Conservation (phyloP, 2,113 vertebrate genomes). For the Stercorarius parasiticus region DNA sequence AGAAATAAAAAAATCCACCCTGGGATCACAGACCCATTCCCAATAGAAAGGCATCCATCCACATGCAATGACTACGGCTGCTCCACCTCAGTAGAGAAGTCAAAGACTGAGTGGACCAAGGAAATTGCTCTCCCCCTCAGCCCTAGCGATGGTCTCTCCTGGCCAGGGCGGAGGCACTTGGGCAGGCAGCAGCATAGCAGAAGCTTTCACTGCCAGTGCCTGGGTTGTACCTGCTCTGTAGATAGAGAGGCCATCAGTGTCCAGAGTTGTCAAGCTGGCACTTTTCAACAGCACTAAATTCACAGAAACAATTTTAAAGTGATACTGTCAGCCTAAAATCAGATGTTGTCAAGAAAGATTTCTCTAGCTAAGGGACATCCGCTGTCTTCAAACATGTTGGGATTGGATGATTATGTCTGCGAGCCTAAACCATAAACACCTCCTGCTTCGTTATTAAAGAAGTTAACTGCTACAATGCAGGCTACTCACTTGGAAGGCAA, state of each 20-base stretch:
- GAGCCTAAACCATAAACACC: not conserved
- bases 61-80: not conserved
- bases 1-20: not conserved
- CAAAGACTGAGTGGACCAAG: not conserved
- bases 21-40: not conserved
- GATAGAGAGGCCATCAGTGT: not conserved
- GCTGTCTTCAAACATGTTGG: not conserved
- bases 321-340: not conserved
- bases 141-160: not conserved
- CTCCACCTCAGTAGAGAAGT: not conserved
- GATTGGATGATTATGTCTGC: not conserved
- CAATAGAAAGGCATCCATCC: not conserved
- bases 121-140: not conserved
- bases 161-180: not conserved
- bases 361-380: not conserved
- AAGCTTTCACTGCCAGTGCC: not conserved
- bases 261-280: not conserved
- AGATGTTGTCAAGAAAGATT: not conserved
- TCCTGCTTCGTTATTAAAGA: not conserved
- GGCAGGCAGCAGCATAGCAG: not conserved
- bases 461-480: not conserved
- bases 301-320: not conserved
- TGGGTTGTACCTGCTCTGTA: not conserved
- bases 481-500: not conserved
- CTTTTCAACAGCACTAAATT: not conserved